Conservation (phyloP, 2,797 vertebrate species). For the Sorex maritimensis region DNA sequence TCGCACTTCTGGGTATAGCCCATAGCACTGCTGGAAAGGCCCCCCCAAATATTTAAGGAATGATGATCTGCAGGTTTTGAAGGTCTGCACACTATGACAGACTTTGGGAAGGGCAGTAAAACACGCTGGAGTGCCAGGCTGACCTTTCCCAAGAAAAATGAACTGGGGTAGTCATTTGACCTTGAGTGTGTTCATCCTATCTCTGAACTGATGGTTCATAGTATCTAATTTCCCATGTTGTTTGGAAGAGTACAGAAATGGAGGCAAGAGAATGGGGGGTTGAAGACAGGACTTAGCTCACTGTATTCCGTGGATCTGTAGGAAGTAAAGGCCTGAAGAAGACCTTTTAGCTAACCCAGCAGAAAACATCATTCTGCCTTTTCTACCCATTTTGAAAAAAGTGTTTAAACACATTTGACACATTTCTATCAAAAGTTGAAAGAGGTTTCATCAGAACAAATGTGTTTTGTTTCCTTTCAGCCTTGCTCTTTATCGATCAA, state of each 20-base stretch:
- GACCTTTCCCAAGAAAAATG: background rate
- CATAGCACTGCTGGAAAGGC: too few species aligned
- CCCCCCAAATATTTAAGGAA: background rate
- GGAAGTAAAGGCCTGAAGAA: background rate
- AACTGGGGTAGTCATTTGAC: background rate
- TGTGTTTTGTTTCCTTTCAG: constrained; percentile 30
- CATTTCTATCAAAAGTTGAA: constrained; percentile 4
- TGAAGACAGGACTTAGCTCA: background rate
- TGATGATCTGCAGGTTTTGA: background rate
- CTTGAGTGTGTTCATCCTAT: background rate
- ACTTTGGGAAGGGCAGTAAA: background rate
- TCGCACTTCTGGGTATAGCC: too few species aligned
- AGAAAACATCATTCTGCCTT: background rate
- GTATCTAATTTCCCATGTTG: background rate
- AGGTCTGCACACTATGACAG: background rate
- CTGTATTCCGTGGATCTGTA: background rate
- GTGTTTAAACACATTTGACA: background rate
- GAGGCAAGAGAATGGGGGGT: background rate
- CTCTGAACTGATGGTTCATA: background rate
- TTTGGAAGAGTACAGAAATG: background rate
- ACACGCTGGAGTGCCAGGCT: background rate
- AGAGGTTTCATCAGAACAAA: constrained; percentile 7
- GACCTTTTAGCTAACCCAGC: background rate
- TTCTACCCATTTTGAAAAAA: background rate
- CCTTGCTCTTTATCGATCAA: background rate